These are phyloP conservation scores for Nephrotoma guestfalica DNA, from an alignment of 2,888 invertebrate genomes.

Conservation along the genomic window DNA sequence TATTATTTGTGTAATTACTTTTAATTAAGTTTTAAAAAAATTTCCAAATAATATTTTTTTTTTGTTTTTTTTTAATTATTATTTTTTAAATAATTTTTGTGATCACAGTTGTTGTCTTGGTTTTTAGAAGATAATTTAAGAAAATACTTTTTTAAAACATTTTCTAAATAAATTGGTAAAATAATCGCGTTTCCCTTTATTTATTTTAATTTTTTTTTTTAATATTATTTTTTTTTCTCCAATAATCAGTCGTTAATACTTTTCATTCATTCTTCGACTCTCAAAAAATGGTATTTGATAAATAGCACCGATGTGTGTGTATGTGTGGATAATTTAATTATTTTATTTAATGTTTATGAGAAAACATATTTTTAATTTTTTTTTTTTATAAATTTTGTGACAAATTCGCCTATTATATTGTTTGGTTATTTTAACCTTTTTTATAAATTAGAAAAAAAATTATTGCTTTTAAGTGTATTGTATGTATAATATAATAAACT, in stretches of 20 bases:
- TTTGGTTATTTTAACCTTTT: conserved; percentile 13
- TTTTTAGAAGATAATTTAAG: background rate
- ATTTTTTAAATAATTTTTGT: background rate
- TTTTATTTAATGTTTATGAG: background rate
- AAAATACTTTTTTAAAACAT: background rate
- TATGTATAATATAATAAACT: conserved; percentile 12
- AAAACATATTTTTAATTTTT: background rate
- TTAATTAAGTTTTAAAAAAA: background rate
- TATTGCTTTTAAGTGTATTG: conserved; percentile 7
- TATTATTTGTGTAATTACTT: background rate
- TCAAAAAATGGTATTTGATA: background rate
- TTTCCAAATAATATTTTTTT: background rate
- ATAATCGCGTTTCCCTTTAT: background rate
- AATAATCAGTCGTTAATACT: background rate
- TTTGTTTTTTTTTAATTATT: background rate
- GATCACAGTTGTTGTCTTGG: conserved; percentile 2
- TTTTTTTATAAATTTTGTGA: background rate
- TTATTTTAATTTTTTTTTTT: background rate
- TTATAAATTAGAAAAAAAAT: conserved; percentile 6
- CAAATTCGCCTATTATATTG: conserved; percentile 7
- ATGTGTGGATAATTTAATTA: background rate
- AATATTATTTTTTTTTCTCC: background rate
- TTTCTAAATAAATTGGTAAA: background rate
- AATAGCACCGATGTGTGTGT: background rate
- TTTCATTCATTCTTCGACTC: background rate